Percentiles rank a stretch among this genome's conserved stretches.
These are phyloP conservation scores for Chloroceryle aenea DNA, from an alignment of 2,113 vertebrate genomes.

Conservation along the genomic window DNA sequence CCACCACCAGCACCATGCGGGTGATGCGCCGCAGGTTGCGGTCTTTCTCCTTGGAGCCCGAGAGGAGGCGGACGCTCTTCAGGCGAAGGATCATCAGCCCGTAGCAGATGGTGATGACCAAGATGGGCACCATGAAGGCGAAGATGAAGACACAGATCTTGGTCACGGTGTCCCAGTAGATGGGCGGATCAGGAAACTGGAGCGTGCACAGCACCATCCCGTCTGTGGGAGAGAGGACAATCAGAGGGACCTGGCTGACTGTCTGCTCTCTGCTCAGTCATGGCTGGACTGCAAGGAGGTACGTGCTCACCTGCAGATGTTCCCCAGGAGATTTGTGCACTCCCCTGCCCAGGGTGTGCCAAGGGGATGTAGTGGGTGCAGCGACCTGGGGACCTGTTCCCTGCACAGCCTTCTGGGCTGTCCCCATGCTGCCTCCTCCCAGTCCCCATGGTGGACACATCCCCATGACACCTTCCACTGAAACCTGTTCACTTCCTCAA, in stretches of 20 bases:
- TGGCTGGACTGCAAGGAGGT: background rate
- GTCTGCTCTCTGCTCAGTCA: background rate
- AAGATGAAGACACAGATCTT: constrained; percentile 97
- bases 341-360: background rate
- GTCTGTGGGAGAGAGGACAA: constrained; percentile 54
- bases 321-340: background rate
- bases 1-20: constrained; percentile 95
- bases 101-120: constrained; percentile 95
- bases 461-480: background rate
- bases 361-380: background rate
- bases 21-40: constrained; percentile 93
- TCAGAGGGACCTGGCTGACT: background rate
- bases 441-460: accelerated
- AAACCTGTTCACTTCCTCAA: background rate
- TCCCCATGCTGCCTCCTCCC: background rate
- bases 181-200: constrained; percentile 86
- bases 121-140: constrained; percentile 91
- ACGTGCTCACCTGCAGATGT: background rate
- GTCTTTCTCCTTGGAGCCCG: constrained; percentile 96
- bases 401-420: background rate
- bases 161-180: constrained; percentile 93
- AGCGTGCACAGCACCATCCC: constrained; percentile 85
- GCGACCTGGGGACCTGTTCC: background rate
- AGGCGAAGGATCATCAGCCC: constrained; percentile 94
- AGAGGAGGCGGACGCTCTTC: constrained; percentile 93